phyloP scores from a whole-genome alignment of 2,888 invertebrate species.

The Himalopsyche anomala region DNA sequence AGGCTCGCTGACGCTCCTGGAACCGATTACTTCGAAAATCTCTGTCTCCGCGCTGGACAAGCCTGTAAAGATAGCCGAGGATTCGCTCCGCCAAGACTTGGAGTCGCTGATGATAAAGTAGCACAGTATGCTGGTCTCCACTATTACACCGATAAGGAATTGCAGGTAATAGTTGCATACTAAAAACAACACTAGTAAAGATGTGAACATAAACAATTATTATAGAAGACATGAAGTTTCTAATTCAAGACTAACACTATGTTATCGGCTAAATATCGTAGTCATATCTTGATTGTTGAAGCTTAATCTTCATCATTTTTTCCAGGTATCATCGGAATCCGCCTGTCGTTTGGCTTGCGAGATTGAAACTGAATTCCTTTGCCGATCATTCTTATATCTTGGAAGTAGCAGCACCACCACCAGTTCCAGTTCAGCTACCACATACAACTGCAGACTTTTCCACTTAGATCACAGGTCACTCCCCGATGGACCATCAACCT shows the following conservation, averaged over 20 bases:
- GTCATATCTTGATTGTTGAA: too few species aligned
- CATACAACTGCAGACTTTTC: slow-evolving; percentile 94
- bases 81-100: slow-evolving; percentile 89
- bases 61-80: slow-evolving; percentile 90
- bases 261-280: too few species aligned
- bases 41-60: slow-evolving; percentile 91
- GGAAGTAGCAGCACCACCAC: slow-evolving; percentile 85
- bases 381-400: slow-evolving; percentile 88
- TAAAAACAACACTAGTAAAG: not conserved
- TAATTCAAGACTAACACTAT: too few species aligned
- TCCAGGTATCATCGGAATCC: slow-evolving; percentile 87
- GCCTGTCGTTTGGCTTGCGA: slow-evolving; percentile 95
- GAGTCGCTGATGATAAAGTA: slow-evolving; percentile 93
- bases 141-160: slow-evolving; percentile 95
- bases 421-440: slow-evolving; percentile 75
- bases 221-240: too few species aligned
- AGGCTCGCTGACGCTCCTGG: slow-evolving; percentile 90
- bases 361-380: slow-evolving; percentile 94
- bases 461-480: slow-evolving; percentile 94
- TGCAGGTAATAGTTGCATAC: slow-evolving; percentile 79
- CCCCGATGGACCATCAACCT: slow-evolving; percentile 94
- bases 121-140: slow-evolving; percentile 94
- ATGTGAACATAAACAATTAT: not conserved
- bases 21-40: slow-evolving; percentile 81
- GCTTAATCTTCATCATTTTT: too few species aligned